Evolutionary conservation across 2,797 vertebrate species (phyloP).

Genomic region (Poeciliopsis gracilis): DNA sequence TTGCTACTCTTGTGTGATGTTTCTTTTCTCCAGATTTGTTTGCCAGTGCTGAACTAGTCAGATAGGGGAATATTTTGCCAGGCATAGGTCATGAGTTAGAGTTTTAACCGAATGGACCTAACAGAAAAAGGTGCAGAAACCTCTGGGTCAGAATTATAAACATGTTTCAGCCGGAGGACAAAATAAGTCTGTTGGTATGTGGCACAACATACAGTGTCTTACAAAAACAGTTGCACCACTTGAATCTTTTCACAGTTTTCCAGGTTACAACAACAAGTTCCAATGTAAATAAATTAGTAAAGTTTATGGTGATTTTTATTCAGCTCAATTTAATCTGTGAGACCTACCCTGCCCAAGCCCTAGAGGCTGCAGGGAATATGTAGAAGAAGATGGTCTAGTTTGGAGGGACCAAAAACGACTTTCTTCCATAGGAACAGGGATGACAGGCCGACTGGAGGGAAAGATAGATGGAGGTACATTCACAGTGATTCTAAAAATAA

Average conservation of each 20-base stretch:
- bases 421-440: neutral
- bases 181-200: slow-evolving; percentile 9
- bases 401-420: neutral
- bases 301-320: neutral
- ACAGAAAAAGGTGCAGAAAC: slow-evolving; percentile 23
- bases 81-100: slow-evolving; percentile 18
- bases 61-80: slow-evolving; percentile 1
- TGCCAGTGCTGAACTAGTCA: slow-evolving; percentile 10
- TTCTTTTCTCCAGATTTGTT: neutral
- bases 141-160: slow-evolving; percentile 37
- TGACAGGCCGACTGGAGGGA: neutral
- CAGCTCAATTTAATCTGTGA: neutral
- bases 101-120: slow-evolving; percentile 19
- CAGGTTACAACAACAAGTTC: neutral
- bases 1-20: neutral
- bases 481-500: neutral
- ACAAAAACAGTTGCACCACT: too few relatives aligned
- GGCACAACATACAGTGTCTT: slow-evolving; percentile 2
- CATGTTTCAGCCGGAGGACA: slow-evolving; percentile 34
- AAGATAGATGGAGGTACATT: neutral
- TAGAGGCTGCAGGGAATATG: neutral
- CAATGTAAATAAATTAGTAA: neutral
- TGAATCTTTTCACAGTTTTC: too few relatives aligned
- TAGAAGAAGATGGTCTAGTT: neutral
- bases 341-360: neutral